Evolutionary conservation across 2,113 vertebrate species (phyloP).

Genomic region (Oreochromis niloticus): DNA sequence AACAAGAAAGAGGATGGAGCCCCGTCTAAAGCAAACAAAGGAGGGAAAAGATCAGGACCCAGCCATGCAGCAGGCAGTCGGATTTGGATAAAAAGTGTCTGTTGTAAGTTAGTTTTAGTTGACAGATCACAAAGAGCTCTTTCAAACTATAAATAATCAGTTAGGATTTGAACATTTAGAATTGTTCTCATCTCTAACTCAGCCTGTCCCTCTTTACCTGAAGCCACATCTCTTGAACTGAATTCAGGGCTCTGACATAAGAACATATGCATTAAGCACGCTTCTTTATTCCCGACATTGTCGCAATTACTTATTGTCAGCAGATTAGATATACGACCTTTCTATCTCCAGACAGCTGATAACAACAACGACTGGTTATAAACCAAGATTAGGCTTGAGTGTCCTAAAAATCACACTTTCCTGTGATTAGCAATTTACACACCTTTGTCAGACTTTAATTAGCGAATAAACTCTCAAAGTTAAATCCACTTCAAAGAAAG

Average conservation of each 20-base stretch:
- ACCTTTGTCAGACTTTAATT: background rate
- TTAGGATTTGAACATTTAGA: background rate
- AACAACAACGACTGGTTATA: background rate
- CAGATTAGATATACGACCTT: background rate
- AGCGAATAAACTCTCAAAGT: too few relatives aligned
- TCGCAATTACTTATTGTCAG: background rate
- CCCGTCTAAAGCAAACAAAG: accelerated
- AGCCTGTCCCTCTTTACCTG: accelerated
- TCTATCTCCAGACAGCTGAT: background rate
- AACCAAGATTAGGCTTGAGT: accelerated
- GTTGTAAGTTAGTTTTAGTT: background rate
- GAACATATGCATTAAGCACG: background rate
- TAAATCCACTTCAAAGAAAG: background rate
- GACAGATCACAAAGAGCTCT: background rate
- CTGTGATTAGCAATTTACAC: background rate
- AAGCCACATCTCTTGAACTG: background rate
- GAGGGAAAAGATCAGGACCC: background rate
- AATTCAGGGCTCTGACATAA: background rate
- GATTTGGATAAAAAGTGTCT: background rate
- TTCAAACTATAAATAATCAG: background rate
- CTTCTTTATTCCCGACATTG: background rate
- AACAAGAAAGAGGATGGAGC: background rate
- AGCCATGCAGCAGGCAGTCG: background rate
- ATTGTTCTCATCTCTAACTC: background rate
- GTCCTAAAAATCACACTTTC: background rate